Conservation (phyloP, 2,113 vertebrate genomes). For the Hyperoodon ampullatus region DNA sequence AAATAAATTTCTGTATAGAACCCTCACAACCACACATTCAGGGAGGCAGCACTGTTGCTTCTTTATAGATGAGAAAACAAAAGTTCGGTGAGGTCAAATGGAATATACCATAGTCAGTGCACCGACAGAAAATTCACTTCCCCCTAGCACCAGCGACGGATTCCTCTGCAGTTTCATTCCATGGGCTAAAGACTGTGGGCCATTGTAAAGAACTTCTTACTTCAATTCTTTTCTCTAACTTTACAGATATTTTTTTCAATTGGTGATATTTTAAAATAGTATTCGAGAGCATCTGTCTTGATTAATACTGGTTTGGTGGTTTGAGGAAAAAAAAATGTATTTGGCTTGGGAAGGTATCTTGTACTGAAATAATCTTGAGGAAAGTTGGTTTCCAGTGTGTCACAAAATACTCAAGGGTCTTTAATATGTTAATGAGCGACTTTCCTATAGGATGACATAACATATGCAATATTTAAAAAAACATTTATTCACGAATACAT, state of each 20-base stretch:
- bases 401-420: background rate
- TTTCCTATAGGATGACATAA: background rate
- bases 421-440: constrained; percentile 37
- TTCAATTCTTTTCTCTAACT: background rate
- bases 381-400: background rate
- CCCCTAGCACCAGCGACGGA: rapidly evolving
- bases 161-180: background rate
- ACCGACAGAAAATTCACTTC: background rate
- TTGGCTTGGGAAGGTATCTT: background rate
- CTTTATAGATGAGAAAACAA: background rate
- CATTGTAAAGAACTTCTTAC: background rate
- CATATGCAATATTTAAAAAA: constrained; percentile 1
- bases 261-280: background rate
- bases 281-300: background rate
- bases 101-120: background rate
- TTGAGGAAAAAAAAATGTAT: background rate
- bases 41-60: background rate
- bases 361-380: constrained; percentile 25
- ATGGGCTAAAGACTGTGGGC: background rate
- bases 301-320: background rate
- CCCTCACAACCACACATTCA: background rate
- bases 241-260: background rate
- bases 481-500: constrained; percentile 35
- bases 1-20: background rate
- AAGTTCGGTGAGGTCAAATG: background rate